phyloP scores from a whole-genome alignment of 2,113 vertebrate species.

The Desmodus rotundus region DNA sequence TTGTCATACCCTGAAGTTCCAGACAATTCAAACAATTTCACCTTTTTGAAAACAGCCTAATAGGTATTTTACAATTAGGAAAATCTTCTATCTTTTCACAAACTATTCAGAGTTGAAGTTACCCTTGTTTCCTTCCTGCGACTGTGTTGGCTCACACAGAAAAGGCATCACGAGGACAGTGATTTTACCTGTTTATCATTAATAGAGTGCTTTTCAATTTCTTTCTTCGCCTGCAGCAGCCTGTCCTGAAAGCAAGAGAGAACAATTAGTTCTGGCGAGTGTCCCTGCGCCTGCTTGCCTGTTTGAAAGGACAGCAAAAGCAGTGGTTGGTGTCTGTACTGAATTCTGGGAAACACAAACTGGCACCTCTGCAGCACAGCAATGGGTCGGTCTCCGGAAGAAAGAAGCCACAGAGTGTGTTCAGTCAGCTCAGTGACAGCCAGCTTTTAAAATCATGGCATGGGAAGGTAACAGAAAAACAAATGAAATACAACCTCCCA shows the following conservation, averaged over 20 bases:
- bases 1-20: neutral
- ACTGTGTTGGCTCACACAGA: neutral
- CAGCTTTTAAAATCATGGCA: neutral
- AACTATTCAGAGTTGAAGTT: neutral
- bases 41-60: neutral
- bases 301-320: neutral
- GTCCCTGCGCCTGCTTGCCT: neutral
- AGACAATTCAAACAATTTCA: neutral
- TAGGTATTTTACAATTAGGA: neutral
- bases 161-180: neutral
- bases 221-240: conserved; percentile 94
- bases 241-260: conserved; percentile 83
- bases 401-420: neutral
- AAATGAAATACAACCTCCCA: neutral
- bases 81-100: neutral
- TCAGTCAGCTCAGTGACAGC: neutral
- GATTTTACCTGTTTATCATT: conserved; percentile 95
- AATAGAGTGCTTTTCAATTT: conserved; percentile 93
- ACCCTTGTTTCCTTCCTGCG: neutral
- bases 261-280: conserved; percentile 10
- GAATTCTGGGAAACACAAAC: neutral
- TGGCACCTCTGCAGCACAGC: neutral
- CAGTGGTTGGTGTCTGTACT: neutral
- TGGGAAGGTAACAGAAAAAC: neutral
- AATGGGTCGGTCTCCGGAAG: neutral